A percentile compares a stretch with the other conserved stretches of the same genome.
phyloP scores from a whole-genome alignment of 2,888 invertebrate species.

The Meiosimyza decipiens region DNA sequence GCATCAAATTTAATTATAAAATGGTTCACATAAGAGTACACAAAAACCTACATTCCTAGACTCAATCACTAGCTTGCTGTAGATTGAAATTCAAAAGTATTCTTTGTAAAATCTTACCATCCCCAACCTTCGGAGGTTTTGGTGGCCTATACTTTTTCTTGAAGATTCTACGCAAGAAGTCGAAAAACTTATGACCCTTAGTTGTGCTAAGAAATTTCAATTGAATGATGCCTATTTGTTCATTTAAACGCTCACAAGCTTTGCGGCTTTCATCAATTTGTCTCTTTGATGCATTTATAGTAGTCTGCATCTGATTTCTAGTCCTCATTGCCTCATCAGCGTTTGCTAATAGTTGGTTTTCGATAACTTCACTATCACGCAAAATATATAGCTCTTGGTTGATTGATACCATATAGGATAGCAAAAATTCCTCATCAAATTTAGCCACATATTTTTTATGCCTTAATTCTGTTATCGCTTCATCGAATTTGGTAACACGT shows the following conservation, averaged over 20 bases:
- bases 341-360: slow-evolving; percentile 73
- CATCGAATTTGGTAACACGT: slow-evolving; percentile 75
- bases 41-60: too few species aligned
- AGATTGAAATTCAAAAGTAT: too few species aligned
- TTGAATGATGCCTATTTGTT: slow-evolving; percentile 69
- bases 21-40: too few species aligned
- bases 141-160: slow-evolving; percentile 84
- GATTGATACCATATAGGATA: slow-evolving; percentile 74
- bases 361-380: slow-evolving; percentile 78
- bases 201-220: slow-evolving; percentile 71
- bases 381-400: slow-evolving; percentile 81
- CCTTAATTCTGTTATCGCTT: slow-evolving; percentile 70
- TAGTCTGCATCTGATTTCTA: slow-evolving; percentile 67
- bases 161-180: slow-evolving; percentile 83
- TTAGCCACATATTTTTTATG: slow-evolving; percentile 72
- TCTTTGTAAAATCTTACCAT: slow-evolving; percentile 58
- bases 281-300: slow-evolving; percentile 55
- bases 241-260: slow-evolving; percentile 59
- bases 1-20: too few species aligned
- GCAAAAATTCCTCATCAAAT: slow-evolving; percentile 71
- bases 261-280: slow-evolving; percentile 58
- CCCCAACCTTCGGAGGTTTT: slow-evolving; percentile 70
- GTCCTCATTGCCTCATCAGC: slow-evolving; percentile 71
- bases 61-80: too few species aligned
- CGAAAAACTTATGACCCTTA: slow-evolving; percentile 79